Evolutionary conservation across 1,140 invertebrate species (phyloP), one percentile per base, ranked within the genome.

Genomic region (Globodera ellingtonae): DNA sequence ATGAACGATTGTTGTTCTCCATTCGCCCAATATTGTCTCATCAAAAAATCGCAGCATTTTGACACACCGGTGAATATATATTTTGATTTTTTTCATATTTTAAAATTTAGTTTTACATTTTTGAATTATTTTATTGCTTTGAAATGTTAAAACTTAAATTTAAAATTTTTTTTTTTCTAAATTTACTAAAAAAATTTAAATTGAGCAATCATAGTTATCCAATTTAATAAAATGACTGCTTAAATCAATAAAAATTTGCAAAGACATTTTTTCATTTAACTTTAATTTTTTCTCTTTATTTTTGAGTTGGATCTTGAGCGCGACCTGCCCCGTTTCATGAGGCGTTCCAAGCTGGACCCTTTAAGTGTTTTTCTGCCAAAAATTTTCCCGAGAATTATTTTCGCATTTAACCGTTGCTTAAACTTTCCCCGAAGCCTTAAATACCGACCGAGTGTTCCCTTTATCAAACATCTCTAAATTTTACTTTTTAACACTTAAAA

Each of bases 1-100:
- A 89, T 88, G 84, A 88, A 88, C 72, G 87, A 88, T 10, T 88
- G 87, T 72, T 88, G 87, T 77, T 89, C 87, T 5, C 87, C 87
- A 8, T 89, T 88, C 65, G 81, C 87, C 48, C 86, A 89, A 74
- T 88, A 89, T 69, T 86, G 84, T 73, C 74, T 87, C 15, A 87
- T 82, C 62, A 77, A 77, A 48, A 62, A 66, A 44, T 15, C 62
- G 21, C 44, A 77, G 3, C 50, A 48, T 24, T 47, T 77, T 21
- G 75, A 77, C 24, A 70, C 75, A 35, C 75, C 75, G 10, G 75
- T 77, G 24, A 35, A 69, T 46, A 67, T 9, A 69, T 46, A 67
- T 9, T 72, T 44, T 24, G 5, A 52, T 13, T 18, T 50, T 24
- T 35, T 5, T 74, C 6, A 59, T 50, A 59, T 52, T 18, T 50